Base-by-base conservation (phyloP, 2,113 vertebrate genomes). In the Neodon shergylaensis region DNA sequence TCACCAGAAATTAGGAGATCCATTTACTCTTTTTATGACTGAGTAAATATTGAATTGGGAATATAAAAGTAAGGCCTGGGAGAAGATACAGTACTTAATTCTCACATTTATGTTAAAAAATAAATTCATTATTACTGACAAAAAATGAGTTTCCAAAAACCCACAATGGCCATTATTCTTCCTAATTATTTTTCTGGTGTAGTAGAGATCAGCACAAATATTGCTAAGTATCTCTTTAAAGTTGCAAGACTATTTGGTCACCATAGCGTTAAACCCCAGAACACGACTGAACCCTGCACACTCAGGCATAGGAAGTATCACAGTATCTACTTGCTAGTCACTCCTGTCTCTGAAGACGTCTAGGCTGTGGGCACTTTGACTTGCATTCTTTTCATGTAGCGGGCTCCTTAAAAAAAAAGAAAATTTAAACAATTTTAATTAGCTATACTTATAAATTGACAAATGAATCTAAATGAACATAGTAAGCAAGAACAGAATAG, bases 371-470 rank as follows among this genome's bases (percentile, higher is more conserved):
- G 95, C 76, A 88, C 86, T 92, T 95, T 97, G 96, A 98, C 95
- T 97, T 96, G 97, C 97, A 98, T 95, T 95, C 79, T 98, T 97
- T 97, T 96, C 97, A 73, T 9, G 94, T 81, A 93, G 96, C 3
- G 16, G 66, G 24, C 74, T 97, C 97, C 97, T 98, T 96, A 97
- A 96, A 96, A 96, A 90, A 96, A 96, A 97, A 95, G 95, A 97
- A 95, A 95, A 98, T 95, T 97, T 95, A 95, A 95, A 96, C 97
- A 19, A 73, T 94, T 97, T 95, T 97, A 98, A 98, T 98, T 97
- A 97, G 96, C 65, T 91, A 0, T 76, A 49, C 89, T 96, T 97
- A 95, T 88, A 97, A 93, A 97, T 95, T 94, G 58, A 87, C 93
- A 91, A 96, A 95, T 61, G 88, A 94, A 97, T 92, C 92, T 94